phyloP scores from a whole-genome alignment of 1,140 invertebrate genomes.

The Drosophila aff. region DNA sequence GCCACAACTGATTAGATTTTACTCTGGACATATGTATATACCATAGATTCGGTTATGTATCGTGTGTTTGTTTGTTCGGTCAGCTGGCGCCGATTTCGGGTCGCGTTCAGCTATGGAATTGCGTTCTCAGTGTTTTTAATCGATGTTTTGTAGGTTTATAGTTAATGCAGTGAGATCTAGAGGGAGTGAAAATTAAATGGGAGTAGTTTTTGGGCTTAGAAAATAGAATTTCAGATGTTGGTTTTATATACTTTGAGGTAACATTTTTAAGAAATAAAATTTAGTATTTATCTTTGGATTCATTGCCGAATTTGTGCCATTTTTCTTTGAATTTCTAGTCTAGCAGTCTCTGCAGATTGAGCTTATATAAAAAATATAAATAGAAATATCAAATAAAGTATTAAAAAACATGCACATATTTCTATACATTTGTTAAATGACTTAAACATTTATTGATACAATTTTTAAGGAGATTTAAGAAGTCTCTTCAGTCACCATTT shows the following conservation, averaged over 20 bases:
- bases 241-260: too few species aligned
- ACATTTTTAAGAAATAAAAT: too few species aligned
- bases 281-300: too few species aligned
- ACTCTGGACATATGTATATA: neutral
- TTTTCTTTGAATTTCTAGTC: too few species aligned
- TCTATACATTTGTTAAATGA: too few species aligned
- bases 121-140: neutral
- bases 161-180: neutral
- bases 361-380: neutral
- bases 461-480: neutral
- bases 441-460: neutral
- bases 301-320: too few species aligned
- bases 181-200: neutral
- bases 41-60: constrained; percentile 1
- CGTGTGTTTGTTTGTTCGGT: constrained; percentile 1
- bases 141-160: neutral
- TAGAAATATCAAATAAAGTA: neutral
- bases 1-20: constrained; percentile 29
- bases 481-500: too few species aligned
- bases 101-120: constrained; percentile 5
- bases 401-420: too few species aligned
- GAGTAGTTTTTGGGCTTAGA: neutral
- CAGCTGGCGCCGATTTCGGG: constrained; percentile 4
- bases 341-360: neutral
- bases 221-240: too few species aligned